Percentiles rank a stretch among this genome's conserved stretches.
These are phyloP conservation scores for Microplitis manilae DNA, from an alignment of 2,888 invertebrate species.

Conservation along the genomic window DNA sequence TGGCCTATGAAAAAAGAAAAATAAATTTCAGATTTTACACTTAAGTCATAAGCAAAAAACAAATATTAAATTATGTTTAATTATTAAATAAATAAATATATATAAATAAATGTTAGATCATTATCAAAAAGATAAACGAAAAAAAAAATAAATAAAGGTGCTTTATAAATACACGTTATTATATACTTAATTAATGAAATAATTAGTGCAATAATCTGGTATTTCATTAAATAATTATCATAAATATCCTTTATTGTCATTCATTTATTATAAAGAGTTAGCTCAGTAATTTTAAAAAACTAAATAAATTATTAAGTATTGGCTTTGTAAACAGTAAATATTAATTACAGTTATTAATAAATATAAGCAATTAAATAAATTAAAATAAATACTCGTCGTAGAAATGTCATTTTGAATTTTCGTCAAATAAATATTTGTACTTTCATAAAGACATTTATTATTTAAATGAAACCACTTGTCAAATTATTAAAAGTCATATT, in stretches of 20 bases:
- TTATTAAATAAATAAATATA: slow-evolving; percentile 3
- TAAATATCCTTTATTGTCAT: background rate
- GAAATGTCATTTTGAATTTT: slow-evolving; percentile 39
- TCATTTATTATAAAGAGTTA: background rate
- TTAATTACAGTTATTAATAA: background rate
- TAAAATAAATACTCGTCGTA: slow-evolving; percentile 16
- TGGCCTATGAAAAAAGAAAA: background rate
- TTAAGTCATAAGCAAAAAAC: background rate
- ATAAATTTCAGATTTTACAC: slow-evolving; percentile 3
- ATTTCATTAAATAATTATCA: background rate
- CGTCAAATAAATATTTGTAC: slow-evolving; percentile 56
- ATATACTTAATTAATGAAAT: background rate
- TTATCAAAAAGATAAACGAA: background rate
- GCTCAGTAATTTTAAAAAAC: background rate
- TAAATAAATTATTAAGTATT: background rate
- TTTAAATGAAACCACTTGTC: slow-evolving; percentile 41
- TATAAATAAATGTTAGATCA: slow-evolving; percentile 8
- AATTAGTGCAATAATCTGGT: slow-evolving; percentile 48
- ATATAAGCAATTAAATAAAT: slow-evolving; percentile 23
- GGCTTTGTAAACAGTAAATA: background rate
- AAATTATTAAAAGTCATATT: background rate
- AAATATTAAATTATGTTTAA: background rate
- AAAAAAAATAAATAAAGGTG: background rate
- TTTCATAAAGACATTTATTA: slow-evolving; percentile 61
- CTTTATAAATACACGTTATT: background rate